These are phyloP conservation scores for Chouioia cunea DNA, from an alignment of 2,888 invertebrate genomes.

Conservation along the genomic window DNA sequence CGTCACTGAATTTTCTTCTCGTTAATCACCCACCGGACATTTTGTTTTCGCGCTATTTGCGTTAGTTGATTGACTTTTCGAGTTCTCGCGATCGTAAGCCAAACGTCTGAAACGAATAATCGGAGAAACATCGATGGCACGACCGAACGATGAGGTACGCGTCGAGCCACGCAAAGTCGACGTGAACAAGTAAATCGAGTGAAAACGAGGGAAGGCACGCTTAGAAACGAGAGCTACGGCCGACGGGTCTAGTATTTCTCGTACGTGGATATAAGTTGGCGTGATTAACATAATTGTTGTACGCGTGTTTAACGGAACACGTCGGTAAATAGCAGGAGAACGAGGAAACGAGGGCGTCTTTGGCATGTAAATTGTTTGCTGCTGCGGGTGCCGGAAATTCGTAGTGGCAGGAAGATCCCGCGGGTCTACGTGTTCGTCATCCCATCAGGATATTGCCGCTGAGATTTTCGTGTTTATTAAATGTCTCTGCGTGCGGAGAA, in stretches of 20 bases:
- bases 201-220: background rate
- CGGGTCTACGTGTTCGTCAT: slow-evolving; percentile 13
- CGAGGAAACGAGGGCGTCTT: slow-evolving; percentile 13
- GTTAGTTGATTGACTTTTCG: no score
- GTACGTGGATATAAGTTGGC: no score
- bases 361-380: slow-evolving; percentile 18
- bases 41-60: no score
- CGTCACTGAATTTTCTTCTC: no score
- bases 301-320: background rate
- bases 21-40: no score
- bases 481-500: background rate
- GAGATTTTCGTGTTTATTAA: slow-evolving; percentile 18
- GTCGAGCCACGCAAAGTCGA: no score
- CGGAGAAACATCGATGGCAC: no score
- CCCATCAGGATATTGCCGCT: slow-evolving; percentile 16
- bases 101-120: no score
- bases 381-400: slow-evolving; percentile 29
- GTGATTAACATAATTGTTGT: background rate
- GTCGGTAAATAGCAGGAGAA: background rate
- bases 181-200: no score
- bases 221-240: background rate
- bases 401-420: slow-evolving; percentile 26
- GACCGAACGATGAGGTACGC: no score
- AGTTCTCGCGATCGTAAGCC: no score
- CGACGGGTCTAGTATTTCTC: no score